Base-by-base conservation (phyloP, 2,113 vertebrate genomes). In the Ctenodactylus gundi region DNA sequence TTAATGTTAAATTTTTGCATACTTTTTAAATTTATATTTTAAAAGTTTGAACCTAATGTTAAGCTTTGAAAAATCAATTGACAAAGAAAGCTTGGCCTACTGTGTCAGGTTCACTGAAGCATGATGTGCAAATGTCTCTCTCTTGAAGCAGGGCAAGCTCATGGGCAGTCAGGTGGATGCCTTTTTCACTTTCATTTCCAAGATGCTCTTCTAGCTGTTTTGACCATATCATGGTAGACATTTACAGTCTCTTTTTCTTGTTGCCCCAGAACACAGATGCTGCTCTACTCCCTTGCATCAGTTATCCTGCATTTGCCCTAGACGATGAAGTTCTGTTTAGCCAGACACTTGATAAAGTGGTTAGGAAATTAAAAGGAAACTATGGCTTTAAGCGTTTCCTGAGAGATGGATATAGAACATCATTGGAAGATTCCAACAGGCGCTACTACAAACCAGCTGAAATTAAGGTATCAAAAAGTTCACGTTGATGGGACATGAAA, bases 361-460 rank as follows among this genome's bases (percentile, higher is more conserved):
- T 99, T 34, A 98, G 99, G 86, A 99, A 99, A 97, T 87, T 99
- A 68, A 99, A 99, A 77, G 99, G 99, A 34, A 99, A 99, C 96
- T 99, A 99, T 0, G 99, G 99, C 34, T 99, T 99, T 97, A 99
- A 99, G 39, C 99, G 99, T 17, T 99, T 99, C 98, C 98, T 99
- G 93, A 98, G 99, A 41, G 99, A 99, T 18, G 99, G 99, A 10
- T 99, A 99, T 96, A 97, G 99, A 81, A 99, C 99, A 0, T 97
- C 99, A 0, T 98, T 99, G 72, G 99, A 99, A 96, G 99, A 99
- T 98, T 98, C 98, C 97, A 98, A 98, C 0, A 98, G 99, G 2
- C 98, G 98, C 60, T 99, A 99, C 85, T 99, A 99, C 94, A 99
- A 99, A 96, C 99, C 99, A n/a, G 99, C 99, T 12, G 99, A 99